Conservation (phyloP, 2,797 vertebrate genomes). For the Ispidina picta region DNA sequence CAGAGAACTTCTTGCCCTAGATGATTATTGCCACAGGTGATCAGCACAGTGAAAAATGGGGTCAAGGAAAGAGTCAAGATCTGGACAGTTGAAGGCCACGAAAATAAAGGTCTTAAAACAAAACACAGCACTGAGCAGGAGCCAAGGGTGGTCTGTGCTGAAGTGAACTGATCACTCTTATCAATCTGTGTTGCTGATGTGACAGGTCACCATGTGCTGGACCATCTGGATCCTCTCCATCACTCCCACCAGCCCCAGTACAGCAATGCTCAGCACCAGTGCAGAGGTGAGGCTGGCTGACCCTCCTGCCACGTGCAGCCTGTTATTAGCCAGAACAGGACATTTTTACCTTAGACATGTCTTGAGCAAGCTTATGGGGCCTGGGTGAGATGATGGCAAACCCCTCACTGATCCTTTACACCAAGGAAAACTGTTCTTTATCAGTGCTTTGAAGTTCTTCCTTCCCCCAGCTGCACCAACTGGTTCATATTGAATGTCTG, state of each 20-base stretch:
- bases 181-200: slow-evolving; percentile 40
- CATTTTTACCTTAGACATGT: not conserved
- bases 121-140: not conserved
- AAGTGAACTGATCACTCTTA: slow-evolving; percentile 20
- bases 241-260: not conserved
- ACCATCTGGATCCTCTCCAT: slow-evolving; percentile 56
- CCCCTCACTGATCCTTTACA: not conserved
- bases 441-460: not conserved
- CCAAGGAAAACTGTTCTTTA: not conserved
- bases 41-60: not conserved
- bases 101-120: slow-evolving; percentile 28
- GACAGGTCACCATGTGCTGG: slow-evolving; percentile 59
- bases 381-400: not conserved
- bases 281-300: not conserved
- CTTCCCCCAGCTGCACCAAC: not conserved
- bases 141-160: not conserved
- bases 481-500: not conserved
- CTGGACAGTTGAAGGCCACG: not conserved
- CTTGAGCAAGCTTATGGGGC: not conserved
- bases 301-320: not conserved
- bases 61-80: slow-evolving; percentile 8
- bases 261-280: not conserved
- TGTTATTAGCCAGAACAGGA: not conserved
- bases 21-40: not conserved
- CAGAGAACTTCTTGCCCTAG: not conserved